Base-by-base conservation (phyloP, 2,888 invertebrate species). In the Eilema caniola region DNA sequence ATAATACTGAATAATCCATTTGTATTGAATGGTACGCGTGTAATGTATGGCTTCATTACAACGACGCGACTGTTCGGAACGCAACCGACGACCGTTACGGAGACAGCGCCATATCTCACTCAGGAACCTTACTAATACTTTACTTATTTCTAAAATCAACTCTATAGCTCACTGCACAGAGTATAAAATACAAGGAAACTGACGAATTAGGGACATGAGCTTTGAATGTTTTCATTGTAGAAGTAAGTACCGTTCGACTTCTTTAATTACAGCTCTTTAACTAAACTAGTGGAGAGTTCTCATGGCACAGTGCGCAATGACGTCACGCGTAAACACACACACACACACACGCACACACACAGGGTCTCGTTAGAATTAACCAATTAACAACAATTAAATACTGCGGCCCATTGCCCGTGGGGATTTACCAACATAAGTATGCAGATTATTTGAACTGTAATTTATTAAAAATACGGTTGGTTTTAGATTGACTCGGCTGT, bases 351-450 rank as follows among this genome's bases (percentile, higher is more conserved):
- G 8, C 8, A 33, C 66, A 78, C 79, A 80, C 84, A 85, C 24
- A 79, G 78, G 75, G 77, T 85, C 87, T 66, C 86, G 83, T 89
- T 85, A 89, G 86, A 90, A 92, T 92, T 92, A 91, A 90, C 89
- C 90, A 88, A 91, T 92, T 92, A 92, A 91, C 91, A 89, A 87
- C 88, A 91, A 92, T 92, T 90, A 84, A 75, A 77, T 73, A 78
- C 70, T 60, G 72, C 74, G 67, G 76, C 72, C 71, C 80, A 78
- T 81, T 73, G 80, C 75, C 75, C 83, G 67, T 57, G 28, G 53
- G 24, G 61, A 25, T 28, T 4, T n/a, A 41, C 41, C 62, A 33
- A 57, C 16, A 31, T 37, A n/a, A 33, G 3, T 14, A 60, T 37
- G n/a, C 72, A 33, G 25, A 31, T 60, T 12, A 31, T 24, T 5